These are phyloP conservation scores for Myopa testacea DNA, from an alignment of 2,888 invertebrate genomes.

Conservation along the genomic window DNA sequence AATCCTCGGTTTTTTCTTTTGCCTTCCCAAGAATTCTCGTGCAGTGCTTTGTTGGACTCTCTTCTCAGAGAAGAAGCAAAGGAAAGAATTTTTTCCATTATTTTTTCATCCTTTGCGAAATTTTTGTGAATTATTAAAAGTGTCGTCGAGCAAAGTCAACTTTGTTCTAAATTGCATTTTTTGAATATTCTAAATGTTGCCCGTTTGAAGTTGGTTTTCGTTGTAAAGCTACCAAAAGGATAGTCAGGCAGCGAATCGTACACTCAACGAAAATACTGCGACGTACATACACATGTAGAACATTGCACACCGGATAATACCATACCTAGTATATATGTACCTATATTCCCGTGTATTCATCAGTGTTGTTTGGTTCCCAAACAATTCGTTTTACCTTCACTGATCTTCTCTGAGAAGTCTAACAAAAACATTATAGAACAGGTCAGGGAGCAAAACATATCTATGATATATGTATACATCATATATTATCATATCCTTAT, in stretches of 20 bases:
- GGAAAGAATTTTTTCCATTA: conserved; percentile 2
- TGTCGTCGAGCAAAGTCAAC: conserved; percentile 26
- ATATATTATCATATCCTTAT: too few species aligned
- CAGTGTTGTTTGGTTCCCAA: too few species aligned
- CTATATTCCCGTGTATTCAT: too few species aligned
- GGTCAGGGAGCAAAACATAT: too few species aligned
- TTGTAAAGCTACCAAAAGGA: background rate
- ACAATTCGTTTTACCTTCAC: too few species aligned
- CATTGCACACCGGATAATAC: too few species aligned
- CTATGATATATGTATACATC: too few species aligned
- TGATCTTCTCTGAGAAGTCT: too few species aligned
- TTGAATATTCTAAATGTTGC: conserved; percentile 29
- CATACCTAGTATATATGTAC: too few species aligned
- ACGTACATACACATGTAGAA: too few species aligned
- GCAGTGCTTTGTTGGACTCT: conserved; percentile 19
- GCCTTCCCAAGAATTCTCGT: background rate
- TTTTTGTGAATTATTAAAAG: conserved; percentile 37
- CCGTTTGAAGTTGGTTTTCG: background rate
- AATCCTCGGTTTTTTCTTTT: background rate
- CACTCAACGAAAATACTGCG: background rate
- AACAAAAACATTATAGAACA: too few species aligned
- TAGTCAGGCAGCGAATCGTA: background rate
- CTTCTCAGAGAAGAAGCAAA: background rate
- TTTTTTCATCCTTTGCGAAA: conserved; percentile 14
- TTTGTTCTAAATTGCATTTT: conserved; percentile 39